A percentile compares a stretch with the other conserved stretches of the same genome.
Conservation (phyloP, 2,797 vertebrate genomes). For the Ptychobarbus kaznakovi region DNA sequence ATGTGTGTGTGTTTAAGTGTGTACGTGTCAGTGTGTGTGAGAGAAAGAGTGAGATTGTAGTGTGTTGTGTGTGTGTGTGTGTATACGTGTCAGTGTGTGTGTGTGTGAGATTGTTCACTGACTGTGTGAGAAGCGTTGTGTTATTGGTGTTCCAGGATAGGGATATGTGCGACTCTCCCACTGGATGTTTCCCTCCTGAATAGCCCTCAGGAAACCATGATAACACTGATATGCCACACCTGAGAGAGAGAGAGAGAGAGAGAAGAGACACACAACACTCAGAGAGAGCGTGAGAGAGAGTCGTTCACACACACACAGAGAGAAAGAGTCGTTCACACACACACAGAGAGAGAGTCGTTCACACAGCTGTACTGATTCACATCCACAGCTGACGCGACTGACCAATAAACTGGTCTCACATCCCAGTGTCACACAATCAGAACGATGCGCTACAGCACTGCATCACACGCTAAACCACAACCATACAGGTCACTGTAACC, state of each 20-base stretch:
- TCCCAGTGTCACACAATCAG: neutral
- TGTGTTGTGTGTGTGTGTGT: neutral
- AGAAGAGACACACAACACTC: too few relatives aligned
- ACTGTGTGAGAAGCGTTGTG: constrained; percentile 99
- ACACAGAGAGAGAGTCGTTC: neutral
- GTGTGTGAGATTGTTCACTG: constrained; percentile 69
- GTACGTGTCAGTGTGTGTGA: neutral
- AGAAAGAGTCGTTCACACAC: neutral
- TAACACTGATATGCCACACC: constrained; percentile 99
- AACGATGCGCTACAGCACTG: neutral
- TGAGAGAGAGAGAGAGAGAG: constrained; percentile 60
- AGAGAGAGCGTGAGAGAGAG: neutral
- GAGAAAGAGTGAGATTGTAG: too few relatives aligned
- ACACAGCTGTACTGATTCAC: neutral
- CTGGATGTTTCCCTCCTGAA: constrained; percentile 97
- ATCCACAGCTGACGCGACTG: neutral
- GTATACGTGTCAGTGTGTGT: neutral
- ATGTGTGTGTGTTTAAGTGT: neutral
- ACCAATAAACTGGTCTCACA: neutral
- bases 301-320: neutral
- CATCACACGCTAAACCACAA: too few relatives aligned
- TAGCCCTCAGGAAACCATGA: constrained; percentile 95
- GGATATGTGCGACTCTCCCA: constrained; percentile 99
- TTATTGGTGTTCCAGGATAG: constrained; percentile 99
- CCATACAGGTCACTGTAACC: too few relatives aligned